Conservation (phyloP, 2,113 vertebrate species). For the Trematomus loennbergii region DNA sequence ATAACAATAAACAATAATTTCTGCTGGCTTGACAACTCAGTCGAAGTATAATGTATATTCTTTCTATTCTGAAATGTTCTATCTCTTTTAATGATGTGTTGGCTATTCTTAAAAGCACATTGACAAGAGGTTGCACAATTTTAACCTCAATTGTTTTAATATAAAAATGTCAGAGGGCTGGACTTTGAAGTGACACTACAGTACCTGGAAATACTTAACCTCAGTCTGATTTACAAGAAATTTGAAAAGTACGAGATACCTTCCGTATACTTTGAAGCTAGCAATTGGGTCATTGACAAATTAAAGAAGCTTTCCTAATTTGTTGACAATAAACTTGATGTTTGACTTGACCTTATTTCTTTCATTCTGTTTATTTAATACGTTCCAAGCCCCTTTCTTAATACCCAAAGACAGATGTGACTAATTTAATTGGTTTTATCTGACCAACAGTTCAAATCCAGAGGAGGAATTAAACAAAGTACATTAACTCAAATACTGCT, state of each 20-base stretch:
- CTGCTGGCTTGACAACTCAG: background rate
- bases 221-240: slow-evolving; percentile 26
- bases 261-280: slow-evolving; percentile 31
- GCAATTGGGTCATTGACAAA: background rate
- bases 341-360: background rate
- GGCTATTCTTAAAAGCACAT: background rate
- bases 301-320: background rate
- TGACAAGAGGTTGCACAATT: background rate
- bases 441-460: background rate
- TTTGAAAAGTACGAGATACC: background rate
- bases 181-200: background rate
- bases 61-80: background rate
- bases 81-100: background rate
- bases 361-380: background rate
- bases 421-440: background rate
- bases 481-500: background rate
- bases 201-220: slow-evolving; percentile 12
- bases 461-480: background rate
- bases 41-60: background rate
- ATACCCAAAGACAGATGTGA: background rate
- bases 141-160: background rate
- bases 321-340: background rate
- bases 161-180: background rate
- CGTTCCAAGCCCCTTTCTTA: background rate
- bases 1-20: too few species aligned